These are phyloP conservation scores for Leucozona laternaria DNA, from an alignment of 2,888 invertebrate species.

Conservation along the genomic window DNA sequence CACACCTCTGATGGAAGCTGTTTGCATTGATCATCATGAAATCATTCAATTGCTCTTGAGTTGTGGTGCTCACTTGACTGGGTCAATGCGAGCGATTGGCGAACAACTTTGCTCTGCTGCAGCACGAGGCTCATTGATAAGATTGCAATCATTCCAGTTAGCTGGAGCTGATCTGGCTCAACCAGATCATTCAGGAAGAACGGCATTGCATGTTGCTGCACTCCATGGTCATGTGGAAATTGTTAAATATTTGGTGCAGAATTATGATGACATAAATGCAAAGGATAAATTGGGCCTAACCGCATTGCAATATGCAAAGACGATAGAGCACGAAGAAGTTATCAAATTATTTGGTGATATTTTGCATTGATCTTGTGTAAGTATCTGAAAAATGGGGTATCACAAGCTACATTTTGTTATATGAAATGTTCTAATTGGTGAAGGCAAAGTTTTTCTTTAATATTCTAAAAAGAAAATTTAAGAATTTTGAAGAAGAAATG, in stretches of 20 bases:
- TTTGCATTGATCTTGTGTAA: background rate
- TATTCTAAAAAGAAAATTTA: too few relatives aligned
- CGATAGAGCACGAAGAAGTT: constrained; percentile 76
- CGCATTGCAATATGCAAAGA: constrained; percentile 85
- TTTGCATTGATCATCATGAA: constrained; percentile 86
- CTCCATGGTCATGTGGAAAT: constrained; percentile 85
- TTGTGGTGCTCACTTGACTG: constrained; percentile 90
- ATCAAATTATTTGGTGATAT: constrained; percentile 71
- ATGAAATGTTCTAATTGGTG: too few relatives aligned
- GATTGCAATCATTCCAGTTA: constrained; percentile 86
- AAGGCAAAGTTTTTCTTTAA: too few relatives aligned
- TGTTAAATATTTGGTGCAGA: constrained; percentile 85
- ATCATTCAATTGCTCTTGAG: constrained; percentile 88
- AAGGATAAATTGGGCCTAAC: constrained; percentile 86
- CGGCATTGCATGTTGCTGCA: constrained; percentile 89
- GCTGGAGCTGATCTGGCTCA: constrained; percentile 89
- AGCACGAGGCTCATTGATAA: constrained; percentile 85
- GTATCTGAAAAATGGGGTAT: background rate
- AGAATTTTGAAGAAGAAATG: too few relatives aligned
- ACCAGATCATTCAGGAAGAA: constrained; percentile 87
- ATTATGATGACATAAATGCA: constrained; percentile 82
- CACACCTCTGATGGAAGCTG: constrained; percentile 89
- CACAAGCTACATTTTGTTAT: too few relatives aligned
- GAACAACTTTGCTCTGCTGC: constrained; percentile 89
- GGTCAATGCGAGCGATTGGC: constrained; percentile 86